Conservation (phyloP, 1,140 invertebrate species). For the Hyles vespertilio region DNA sequence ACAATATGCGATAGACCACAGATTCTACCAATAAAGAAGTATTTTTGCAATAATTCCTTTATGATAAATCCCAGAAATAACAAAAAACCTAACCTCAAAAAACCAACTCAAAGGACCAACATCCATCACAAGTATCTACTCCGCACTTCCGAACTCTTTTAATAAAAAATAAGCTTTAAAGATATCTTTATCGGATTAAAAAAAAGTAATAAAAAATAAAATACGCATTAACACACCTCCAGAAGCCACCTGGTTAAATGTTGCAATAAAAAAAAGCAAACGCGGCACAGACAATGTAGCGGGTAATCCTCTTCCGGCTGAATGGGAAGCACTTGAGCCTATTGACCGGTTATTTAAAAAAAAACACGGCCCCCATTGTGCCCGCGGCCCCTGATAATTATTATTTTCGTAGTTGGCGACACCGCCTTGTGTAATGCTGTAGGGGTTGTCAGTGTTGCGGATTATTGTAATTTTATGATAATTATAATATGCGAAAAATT, state of each 20-base stretch:
- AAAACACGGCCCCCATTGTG: constrained; percentile 53
- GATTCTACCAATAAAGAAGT: no score
- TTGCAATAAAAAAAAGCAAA: constrained; percentile 31
- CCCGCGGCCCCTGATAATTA: constrained; percentile 68
- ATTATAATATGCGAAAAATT: no score
- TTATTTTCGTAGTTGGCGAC: constrained; percentile 73
- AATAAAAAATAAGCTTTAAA: constrained; percentile 11
- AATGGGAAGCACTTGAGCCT: constrained; percentile 70
- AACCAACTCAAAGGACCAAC: no score
- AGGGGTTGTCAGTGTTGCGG: constrained; percentile 5
- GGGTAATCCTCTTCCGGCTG: constrained; percentile 51
- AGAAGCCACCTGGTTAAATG: constrained; percentile 40
- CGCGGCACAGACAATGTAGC: constrained; percentile 51
- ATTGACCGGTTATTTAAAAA: constrained; percentile 68
- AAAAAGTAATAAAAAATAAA: constrained; percentile 39
- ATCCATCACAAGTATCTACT: neutral
- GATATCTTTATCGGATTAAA: constrained; percentile 46
- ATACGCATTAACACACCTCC: constrained; percentile 61
- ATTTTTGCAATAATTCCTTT: no score
- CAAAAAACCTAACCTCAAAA: neutral
- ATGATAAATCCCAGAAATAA: no score
- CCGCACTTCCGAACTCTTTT: neutral
- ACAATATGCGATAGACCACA: no score
- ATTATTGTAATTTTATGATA: no score
- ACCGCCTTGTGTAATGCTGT: constrained; percentile 59